Conservation (phyloP, 1,140 invertebrate species). For the Chironomus striatipennis region DNA sequence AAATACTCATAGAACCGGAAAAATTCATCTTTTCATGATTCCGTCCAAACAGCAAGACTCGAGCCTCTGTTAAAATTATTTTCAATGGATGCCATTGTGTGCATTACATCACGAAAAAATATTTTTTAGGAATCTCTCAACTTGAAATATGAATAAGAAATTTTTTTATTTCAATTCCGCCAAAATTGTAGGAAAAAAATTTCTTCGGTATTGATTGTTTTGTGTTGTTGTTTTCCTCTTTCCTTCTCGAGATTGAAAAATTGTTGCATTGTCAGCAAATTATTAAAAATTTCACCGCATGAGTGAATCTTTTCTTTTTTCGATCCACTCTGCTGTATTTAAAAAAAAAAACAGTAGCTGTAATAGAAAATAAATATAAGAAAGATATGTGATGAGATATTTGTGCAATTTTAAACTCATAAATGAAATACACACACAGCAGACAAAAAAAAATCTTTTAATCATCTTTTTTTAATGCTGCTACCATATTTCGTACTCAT, state of each 20-base stretch:
- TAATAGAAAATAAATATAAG: background rate
- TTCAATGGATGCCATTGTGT: slow-evolving; percentile 1
- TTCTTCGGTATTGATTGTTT: background rate
- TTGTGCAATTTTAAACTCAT: slow-evolving; percentile 4
- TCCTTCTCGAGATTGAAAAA: background rate
- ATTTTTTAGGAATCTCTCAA: too few relatives aligned
- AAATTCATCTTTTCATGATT: slow-evolving; percentile 3
- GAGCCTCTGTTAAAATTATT: too few relatives aligned
- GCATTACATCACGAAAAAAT: background rate
- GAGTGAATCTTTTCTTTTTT: slow-evolving; percentile 10
- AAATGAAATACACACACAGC: background rate
- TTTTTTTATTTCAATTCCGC: too few relatives aligned
- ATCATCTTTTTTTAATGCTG: background rate
- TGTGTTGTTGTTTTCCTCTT: background rate
- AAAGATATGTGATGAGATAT: background rate
- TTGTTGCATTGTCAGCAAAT: slow-evolving; percentile 22
- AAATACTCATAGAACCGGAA: background rate
- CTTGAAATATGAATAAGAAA: too few relatives aligned
- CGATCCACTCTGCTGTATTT: too few relatives aligned
- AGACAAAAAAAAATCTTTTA: background rate
- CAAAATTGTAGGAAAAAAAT: too few relatives aligned
- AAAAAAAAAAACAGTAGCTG: background rate
- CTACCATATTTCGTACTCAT: background rate
- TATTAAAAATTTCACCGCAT: slow-evolving; percentile 15
- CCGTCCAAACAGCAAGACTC: background rate